phyloP scores from a whole-genome alignment of 1,140 invertebrate species.

The Colletes latitarsis region DNA sequence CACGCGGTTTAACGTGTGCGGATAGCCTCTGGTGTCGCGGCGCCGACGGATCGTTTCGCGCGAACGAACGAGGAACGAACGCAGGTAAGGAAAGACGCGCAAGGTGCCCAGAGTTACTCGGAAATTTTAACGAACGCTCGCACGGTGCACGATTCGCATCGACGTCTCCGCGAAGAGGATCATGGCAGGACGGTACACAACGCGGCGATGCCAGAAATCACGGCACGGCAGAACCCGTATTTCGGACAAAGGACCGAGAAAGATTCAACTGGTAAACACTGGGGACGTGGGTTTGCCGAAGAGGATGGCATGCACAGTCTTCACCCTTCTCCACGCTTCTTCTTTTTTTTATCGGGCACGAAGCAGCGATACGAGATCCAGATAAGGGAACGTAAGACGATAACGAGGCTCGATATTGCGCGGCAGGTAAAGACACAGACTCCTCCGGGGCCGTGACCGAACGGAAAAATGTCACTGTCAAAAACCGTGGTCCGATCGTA shows the following conservation, averaged over 20 bases:
- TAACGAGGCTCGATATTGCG: background rate
- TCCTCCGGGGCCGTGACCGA: background rate
- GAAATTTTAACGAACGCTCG: background rate
- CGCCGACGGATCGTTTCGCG: background rate
- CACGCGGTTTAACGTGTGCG: slow-evolving; percentile 36
- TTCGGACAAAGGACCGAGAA: slow-evolving; percentile 15
- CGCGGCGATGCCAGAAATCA: background rate
- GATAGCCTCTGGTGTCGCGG: background rate
- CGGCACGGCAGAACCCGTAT: background rate
- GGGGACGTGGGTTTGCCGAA: background rate
- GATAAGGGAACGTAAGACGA: slow-evolving; percentile 15
- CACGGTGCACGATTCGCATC: background rate
- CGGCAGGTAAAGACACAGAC: background rate
- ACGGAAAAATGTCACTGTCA: slow-evolving; percentile 37
- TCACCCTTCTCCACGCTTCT: slow-evolving; percentile 14
- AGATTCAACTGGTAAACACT: slow-evolving; percentile 42
- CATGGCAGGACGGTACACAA: background rate
- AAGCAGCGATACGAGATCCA: background rate
- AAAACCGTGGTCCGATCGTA: slow-evolving; percentile 7
- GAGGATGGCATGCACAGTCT: background rate
- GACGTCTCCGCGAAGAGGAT: background rate
- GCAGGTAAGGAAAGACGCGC: background rate
- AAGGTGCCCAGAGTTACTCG: background rate
- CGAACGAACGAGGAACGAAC: background rate
- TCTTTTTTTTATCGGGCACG: slow-evolving; percentile 12